Base-by-base conservation (phyloP, 2,888 invertebrate genomes). In the Pheosia gnoma region DNA sequence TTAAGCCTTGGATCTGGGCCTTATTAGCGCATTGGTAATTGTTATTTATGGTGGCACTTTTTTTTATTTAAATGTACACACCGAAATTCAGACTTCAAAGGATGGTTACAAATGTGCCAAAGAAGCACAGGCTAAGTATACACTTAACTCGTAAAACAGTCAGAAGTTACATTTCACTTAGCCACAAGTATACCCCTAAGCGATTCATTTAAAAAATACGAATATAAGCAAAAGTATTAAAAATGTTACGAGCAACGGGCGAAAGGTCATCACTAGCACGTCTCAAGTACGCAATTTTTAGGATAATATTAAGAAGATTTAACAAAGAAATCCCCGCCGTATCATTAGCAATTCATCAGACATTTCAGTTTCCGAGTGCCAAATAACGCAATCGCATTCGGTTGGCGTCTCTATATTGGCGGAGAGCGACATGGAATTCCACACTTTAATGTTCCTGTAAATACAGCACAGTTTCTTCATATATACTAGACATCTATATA, bases 301-400 rank as follows among this genome's bases (percentile, higher is more conserved):
- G 67, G 74, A 75, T 75, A 75, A 76, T 74, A 78, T 80, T 79
- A 76, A 78, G 78, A 77, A 77, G 74, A 73, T 74, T 77, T 77
- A 71, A 75, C 72, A 74, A 76, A 79, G 76, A 75, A 67, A 80
- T 74, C 66, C 66, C 67, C 66, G 66, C 62, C 74, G 70, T 75
- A 77, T 81, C 82, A 84, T 85, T 84, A 83, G 83, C 85, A 80
- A 86, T 86, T 86, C 87, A 86, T 86, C 81, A 80, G 78, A 77
- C 75, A 79, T 80, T 81, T 77, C 70, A 72, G 74, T 75, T 80
- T 79, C 75, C 74, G 71, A 77, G 68, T 75, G 80, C 81, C 79
- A 80, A 81, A 74, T 25, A 77, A 74, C 67, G 71, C 58, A 68
- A 71, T 72, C 69, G 70, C 70, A 68, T 70, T 67, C 45, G 59